Base-by-base conservation (phyloP, 2,797 vertebrate genomes). In the Kryptolebias ocellatus region DNA sequence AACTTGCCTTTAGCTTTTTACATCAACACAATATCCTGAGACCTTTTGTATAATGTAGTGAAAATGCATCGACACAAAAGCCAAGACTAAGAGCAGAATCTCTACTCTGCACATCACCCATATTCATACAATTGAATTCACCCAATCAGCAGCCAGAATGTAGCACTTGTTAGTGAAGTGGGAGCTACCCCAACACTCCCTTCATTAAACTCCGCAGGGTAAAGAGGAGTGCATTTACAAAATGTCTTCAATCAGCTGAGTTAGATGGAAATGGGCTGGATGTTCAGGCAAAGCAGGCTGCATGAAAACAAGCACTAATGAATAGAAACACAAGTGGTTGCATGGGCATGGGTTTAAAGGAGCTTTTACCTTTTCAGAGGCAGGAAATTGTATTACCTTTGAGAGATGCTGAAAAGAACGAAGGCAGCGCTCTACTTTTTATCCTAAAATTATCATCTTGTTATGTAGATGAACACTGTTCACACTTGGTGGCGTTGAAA, bases 321-420 rank as follows among this genome's bases (percentile, higher is more conserved):
- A 91, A 87, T 80, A 70, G 79, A 88, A 89, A 86, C 82, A 88
- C 80, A 66, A 84, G 84, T 64, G 83, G 50, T 75, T 72, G 72
- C 61, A 44, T 4, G 63, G 72, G 69, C 74, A 68, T 59, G 72
- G 71, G 68, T 73, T 74, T 39, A 80, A 76, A 49, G 53, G 67
- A 60, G 85, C 86, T 91, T 90, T 90, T 91, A 89, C 77, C 84
- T 81, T 88, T 88, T 86, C 85, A 89, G 78, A 72, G 47, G 58
- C 74, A 79, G 83, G 82, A 92, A 87, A 89, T 83, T 72, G 55
- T 52, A 90, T 91, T 87, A 70, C 67, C 72, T 80, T 76, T 80
- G 78, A 64, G 64, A 74, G 42, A 63, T 9, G 14, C 1, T 9
- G 64, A 73, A 54, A 61, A 75, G 56, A 79, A 78, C 2, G 46